Conservation (phyloP, 2,797 vertebrate genomes). For the Phalanger gymnotis region DNA sequence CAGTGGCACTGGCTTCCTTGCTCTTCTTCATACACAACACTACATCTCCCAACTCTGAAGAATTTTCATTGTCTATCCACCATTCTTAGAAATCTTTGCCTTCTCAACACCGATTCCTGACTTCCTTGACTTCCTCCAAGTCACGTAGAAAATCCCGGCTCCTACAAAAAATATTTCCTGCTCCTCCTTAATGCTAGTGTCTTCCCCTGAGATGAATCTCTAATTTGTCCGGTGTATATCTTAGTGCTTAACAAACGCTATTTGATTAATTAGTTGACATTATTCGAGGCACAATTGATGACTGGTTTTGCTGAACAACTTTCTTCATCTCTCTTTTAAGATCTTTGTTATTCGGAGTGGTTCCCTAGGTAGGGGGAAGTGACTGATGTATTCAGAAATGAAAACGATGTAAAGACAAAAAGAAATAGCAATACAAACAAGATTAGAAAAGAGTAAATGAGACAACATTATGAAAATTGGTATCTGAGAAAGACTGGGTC, state of each 20-base stretch:
- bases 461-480: not conserved
- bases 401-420: not conserved
- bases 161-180: not conserved
- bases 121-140: not conserved
- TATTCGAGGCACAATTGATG: not conserved
- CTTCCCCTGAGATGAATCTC: not conserved
- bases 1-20: not conserved
- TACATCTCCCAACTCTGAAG: not conserved
- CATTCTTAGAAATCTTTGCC: not conserved
- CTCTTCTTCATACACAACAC: not conserved
- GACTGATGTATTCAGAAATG: not conserved
- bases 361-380: not conserved
- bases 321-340: not conserved
- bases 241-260: not conserved
- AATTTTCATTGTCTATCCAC: not conserved
- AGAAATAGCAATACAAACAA: no score
- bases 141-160: not conserved
- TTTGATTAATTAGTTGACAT: not conserved
- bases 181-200: not conserved
- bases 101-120: not conserved
- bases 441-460: not conserved
- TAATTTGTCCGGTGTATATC: not conserved
- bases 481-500: not conserved
- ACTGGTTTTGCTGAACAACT: not conserved
- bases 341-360: not conserved